Evolutionary conservation across 1,140 invertebrate species (phyloP).

Genomic region (Trachymyrmex cornetzi): DNA sequence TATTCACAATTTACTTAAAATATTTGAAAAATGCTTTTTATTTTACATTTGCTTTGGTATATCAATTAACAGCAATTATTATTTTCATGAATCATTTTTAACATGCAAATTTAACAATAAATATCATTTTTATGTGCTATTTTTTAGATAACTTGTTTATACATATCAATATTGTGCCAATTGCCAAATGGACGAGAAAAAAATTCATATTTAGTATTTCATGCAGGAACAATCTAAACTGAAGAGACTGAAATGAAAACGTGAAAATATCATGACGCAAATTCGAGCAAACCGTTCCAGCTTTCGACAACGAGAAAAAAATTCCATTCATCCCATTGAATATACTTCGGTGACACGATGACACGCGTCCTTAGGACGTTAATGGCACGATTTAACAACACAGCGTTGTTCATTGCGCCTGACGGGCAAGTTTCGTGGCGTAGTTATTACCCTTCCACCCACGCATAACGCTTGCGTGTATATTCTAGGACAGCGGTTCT

Average conservation of each 20-base stretch:
- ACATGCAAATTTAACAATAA: too few relatives aligned
- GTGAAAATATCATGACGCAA: slow-evolving; percentile 21
- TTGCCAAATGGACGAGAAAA: not conserved
- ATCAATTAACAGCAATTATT: not conserved
- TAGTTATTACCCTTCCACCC: slow-evolving; percentile 60
- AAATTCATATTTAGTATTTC: not conserved
- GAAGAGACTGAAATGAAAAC: slow-evolving; percentile 21
- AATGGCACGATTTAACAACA: slow-evolving; percentile 59
- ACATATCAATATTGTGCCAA: not conserved
- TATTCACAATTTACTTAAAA: not conserved
- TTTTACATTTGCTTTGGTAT: not conserved
- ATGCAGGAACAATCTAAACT: not conserved
- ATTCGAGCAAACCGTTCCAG: not conserved
- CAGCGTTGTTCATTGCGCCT: slow-evolving; percentile 64
- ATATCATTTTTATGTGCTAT: not conserved
- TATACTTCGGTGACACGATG: slow-evolving; percentile 22
- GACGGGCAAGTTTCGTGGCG: slow-evolving; percentile 65
- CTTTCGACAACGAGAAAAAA: not conserved
- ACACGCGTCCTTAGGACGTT: slow-evolving; percentile 49
- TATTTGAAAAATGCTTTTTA: not conserved
- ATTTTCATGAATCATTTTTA: not conserved
- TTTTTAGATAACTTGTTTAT: not conserved
- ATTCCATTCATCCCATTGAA: slow-evolving; percentile 23
- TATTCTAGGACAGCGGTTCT: slow-evolving; percentile 60
- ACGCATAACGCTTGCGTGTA: slow-evolving; percentile 9